A percentile compares a stretch with the other conserved stretches of the same genome.
These are phyloP conservation scores for Terebella lapidaria DNA, from an alignment of 2,888 invertebrate genomes.

Conservation along the genomic window DNA sequence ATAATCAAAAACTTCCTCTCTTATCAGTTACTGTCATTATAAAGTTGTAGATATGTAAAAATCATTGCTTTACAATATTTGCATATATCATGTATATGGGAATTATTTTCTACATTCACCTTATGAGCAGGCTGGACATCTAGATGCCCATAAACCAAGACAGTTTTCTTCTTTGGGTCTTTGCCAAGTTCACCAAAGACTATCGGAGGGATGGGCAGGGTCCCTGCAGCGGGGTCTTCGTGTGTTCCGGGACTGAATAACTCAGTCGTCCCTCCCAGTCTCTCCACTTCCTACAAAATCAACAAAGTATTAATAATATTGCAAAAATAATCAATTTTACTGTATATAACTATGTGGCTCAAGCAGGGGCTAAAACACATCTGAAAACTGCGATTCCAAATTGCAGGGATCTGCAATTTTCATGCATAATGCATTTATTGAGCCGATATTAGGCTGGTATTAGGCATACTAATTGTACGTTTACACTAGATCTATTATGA, in stretches of 20 bases:
- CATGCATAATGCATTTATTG: too few relatives aligned
- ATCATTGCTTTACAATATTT: too few relatives aligned
- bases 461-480: background rate
- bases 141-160: slow-evolving; percentile 92
- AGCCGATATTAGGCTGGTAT: too few relatives aligned
- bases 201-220: slow-evolving; percentile 78
- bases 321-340: background rate
- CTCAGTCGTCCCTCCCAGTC: slow-evolving; percentile 60
- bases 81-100: too few relatives aligned
- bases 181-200: slow-evolving; percentile 74
- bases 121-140: slow-evolving; percentile 94
- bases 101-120: too few relatives aligned
- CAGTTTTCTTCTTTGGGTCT: slow-evolving; percentile 82
- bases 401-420: too few relatives aligned
- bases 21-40: too few relatives aligned
- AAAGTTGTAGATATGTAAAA: too few relatives aligned
- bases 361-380: too few relatives aligned
- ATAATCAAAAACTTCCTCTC: too few relatives aligned
- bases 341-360: too few relatives aligned
- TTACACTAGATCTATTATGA: background rate
- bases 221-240: slow-evolving; percentile 63
- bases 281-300: slow-evolving; percentile 5
- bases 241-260: slow-evolving; percentile 70
- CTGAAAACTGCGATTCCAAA: too few relatives aligned
- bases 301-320: background rate